A percentile compares a stretch with the other conserved stretches of the same genome.
Conservation (phyloP, 2,888 invertebrate species). For the Acrobasis consociella region DNA sequence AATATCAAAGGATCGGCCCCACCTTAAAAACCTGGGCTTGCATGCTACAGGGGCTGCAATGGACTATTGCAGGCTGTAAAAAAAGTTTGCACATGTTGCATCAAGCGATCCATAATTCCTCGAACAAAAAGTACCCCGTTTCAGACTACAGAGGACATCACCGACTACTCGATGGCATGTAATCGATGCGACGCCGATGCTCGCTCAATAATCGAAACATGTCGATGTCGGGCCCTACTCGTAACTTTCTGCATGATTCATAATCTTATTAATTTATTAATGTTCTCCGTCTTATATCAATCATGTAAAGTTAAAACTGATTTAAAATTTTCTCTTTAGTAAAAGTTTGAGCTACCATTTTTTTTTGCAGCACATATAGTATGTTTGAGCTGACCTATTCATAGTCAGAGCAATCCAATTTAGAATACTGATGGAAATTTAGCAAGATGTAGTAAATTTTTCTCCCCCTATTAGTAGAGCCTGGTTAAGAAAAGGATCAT, state of each 20-base stretch:
- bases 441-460: too few species aligned
- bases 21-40: too few species aligned
- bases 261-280: constrained; percentile 64
- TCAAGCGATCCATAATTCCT: constrained; percentile 44
- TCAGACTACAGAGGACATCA: constrained; percentile 46
- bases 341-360: too few species aligned
- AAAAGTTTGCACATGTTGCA: constrained; percentile 34
- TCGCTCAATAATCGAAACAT: constrained; percentile 71
- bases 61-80: neutral
- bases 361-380: too few species aligned
- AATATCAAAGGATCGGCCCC: too few species aligned
- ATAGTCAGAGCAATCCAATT: too few species aligned
- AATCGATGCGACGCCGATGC: constrained; percentile 72
- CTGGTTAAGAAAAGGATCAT: too few species aligned
- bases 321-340: too few species aligned
- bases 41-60: too few species aligned
- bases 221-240: constrained; percentile 50
- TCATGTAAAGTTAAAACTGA: constrained; percentile 26
- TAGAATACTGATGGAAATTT: too few species aligned
- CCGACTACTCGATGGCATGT: constrained; percentile 57
- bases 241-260: constrained; percentile 60
- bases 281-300: constrained; percentile 58
- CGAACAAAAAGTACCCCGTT: constrained; percentile 58
- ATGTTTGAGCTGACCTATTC: too few species aligned
- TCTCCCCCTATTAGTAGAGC: too few species aligned